Base-by-base conservation (phyloP, 2,113 vertebrate genomes). In the Lampris megalopsis region DNA sequence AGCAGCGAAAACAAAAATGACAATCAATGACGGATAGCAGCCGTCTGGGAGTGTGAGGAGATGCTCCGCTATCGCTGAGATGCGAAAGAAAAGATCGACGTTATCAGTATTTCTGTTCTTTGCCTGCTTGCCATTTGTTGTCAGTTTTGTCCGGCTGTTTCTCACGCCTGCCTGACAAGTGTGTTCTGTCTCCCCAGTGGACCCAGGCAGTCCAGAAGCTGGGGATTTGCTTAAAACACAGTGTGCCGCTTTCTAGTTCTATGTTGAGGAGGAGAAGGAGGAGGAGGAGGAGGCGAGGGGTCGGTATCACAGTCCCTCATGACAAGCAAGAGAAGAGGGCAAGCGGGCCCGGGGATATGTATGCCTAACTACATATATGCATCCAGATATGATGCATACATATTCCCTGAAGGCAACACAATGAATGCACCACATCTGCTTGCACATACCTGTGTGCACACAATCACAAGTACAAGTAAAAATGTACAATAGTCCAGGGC, bases 111-210 rank as follows among this genome's bases (percentile, higher is more conserved):
- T 88, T 80, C 70, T 85, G 73, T 82, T 66, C 38, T 68, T 7
- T 11, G 58, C 75, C 63, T 1, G 0, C 56, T 48, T 2, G 7
- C 4, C 65, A 80, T 90, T 86, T 88, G 82, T 86, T 69, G 80
- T 82, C 80, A 72, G 65, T 85, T 89, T 83, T 83, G 82, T 88
- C 72, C 13, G 57, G 63, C 60, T 71, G 63, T 75, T 84, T 86
- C 78, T 86, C 75, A 75, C 54, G 77, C 81, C 88, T 71, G 81
- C 85, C 83, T 83, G 69, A 37, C 72, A 59, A 83, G 73, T 70
- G 54, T 79, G 65, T 85, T 86, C 57, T 71, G 62, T 82, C 82
- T 71, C 80, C 76, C 81, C 40, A 9, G 79, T 63, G 81, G 74
- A 82, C 68, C 49, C 68, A 79, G 72, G 9, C 72, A 48, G 70